Evolutionary conservation across 1,140 invertebrate genomes (phyloP).

Genomic region (Lordiphosa clarofinis): DNA sequence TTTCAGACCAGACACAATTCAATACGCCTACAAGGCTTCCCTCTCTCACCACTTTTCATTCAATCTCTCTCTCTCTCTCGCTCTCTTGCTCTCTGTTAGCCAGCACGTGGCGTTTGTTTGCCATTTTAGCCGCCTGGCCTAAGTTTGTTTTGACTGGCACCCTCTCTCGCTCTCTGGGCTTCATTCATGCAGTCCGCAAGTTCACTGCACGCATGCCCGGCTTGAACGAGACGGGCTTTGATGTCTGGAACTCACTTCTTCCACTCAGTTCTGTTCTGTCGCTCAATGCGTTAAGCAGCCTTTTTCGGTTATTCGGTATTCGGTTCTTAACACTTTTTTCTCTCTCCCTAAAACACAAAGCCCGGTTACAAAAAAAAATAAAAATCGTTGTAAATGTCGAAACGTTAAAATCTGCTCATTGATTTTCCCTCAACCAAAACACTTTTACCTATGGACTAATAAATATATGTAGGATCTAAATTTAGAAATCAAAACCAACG

Average conservation of each 20-base stretch:
- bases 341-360: constrained; percentile 16
- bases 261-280: constrained; percentile 60
- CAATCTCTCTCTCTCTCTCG: not conserved
- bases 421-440: constrained; percentile 42
- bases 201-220: constrained; percentile 54
- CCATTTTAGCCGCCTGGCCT: constrained; percentile 48
- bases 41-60: not conserved
- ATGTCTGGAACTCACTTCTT: constrained; percentile 46
- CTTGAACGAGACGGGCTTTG: constrained; percentile 23
- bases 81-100: not conserved
- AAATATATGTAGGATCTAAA: constrained; percentile 13
- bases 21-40: constrained; percentile 21
- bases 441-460: constrained; percentile 21
- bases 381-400: constrained; percentile 33
- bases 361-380: constrained; percentile 42
- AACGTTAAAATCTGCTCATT: constrained; percentile 50
- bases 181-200: constrained; percentile 34
- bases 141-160: constrained; percentile 65
- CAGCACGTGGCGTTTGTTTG: constrained; percentile 65
- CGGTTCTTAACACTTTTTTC: constrained; percentile 44
- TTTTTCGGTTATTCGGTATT: constrained; percentile 58
- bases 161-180: constrained; percentile 20
- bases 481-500: constrained; percentile 31
- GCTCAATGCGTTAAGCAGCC: constrained; percentile 51
- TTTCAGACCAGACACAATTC: constrained; percentile 28